Evolutionary conservation across 2,113 vertebrate species (phyloP).

Genomic region (Philantomba maxwellii): DNA sequence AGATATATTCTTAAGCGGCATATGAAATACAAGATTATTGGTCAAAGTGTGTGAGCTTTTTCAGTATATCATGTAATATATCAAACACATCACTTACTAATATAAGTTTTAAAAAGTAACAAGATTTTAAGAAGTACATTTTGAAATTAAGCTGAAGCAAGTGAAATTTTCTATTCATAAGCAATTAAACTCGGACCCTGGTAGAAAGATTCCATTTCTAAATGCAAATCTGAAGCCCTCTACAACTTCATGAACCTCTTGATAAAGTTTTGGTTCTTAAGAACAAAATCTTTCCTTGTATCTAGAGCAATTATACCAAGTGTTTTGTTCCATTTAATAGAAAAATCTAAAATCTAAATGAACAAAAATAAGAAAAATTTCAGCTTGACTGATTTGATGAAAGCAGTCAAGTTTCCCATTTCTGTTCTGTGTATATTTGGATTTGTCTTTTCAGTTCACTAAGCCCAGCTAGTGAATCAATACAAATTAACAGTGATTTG

Average conservation of each 20-base stretch:
- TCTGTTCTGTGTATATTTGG: background rate
- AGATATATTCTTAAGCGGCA: background rate
- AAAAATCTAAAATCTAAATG: background rate
- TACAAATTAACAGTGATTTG: conserved; percentile 64
- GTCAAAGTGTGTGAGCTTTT: background rate
- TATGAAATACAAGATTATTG: background rate
- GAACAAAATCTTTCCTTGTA: background rate
- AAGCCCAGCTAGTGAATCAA: conserved; percentile 47
- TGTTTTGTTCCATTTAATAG: background rate
- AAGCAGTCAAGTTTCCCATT: background rate
- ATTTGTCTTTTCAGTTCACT: conserved; percentile 39
- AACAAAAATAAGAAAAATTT: background rate
- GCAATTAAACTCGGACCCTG: background rate
- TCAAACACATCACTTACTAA: background rate
- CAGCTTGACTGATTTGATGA: background rate
- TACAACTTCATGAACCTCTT: background rate
- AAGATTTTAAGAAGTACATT: background rate
- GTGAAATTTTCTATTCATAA: background rate
- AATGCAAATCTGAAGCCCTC: background rate
- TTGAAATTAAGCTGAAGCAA: background rate
- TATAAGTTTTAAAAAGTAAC: background rate
- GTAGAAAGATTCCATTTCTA: background rate
- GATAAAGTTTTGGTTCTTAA: background rate
- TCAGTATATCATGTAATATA: background rate
- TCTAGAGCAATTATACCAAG: background rate